phyloP scores from a whole-genome alignment of 2,888 invertebrate genomes.

The Drosophila falleni region DNA sequence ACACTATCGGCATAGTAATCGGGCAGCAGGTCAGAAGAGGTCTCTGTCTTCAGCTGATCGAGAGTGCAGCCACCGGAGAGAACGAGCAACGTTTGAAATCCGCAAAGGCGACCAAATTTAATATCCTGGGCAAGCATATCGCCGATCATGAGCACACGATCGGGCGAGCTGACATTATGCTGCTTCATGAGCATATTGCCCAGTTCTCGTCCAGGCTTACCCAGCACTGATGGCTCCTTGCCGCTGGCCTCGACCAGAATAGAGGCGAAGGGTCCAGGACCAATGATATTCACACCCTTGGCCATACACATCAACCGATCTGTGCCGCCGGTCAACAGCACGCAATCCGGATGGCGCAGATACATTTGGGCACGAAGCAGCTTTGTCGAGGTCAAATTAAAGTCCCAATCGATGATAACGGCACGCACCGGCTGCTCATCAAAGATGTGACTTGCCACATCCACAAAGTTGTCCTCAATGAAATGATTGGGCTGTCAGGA shows the following conservation, averaged over 20 bases:
- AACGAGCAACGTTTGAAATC: constrained; percentile 91
- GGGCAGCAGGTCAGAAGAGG: constrained; percentile 65
- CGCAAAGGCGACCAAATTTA: constrained; percentile 89
- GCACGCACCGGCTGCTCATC: constrained; percentile 85
- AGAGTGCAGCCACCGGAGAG: constrained; percentile 86
- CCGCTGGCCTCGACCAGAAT: constrained; percentile 83
- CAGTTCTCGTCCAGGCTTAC: constrained; percentile 86
- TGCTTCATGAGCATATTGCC: constrained; percentile 74
- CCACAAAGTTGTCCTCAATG: constrained; percentile 68
- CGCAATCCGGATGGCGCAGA: constrained; percentile 85
- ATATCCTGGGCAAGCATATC: constrained; percentile 95
- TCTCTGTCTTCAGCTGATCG: constrained; percentile 66
- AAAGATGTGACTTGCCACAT: constrained; percentile 62
- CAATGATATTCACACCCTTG: constrained; percentile 82
- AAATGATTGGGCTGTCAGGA: constrained; percentile 32
- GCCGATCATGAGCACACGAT: constrained; percentile 92
- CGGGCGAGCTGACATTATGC: constrained; percentile 87
- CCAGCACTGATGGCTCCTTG: constrained; percentile 82
- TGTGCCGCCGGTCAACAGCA: constrained; percentile 85
- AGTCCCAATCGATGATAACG: constrained; percentile 86
- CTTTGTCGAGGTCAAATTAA: constrained; percentile 85
- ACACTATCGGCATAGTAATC: constrained; percentile 83
- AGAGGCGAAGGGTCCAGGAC: constrained; percentile 84
- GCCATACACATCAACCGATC: constrained; percentile 84
- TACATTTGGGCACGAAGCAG: constrained; percentile 85